Conservation (phyloP, 2,888 invertebrate species). For the Lochmaea capreae region DNA sequence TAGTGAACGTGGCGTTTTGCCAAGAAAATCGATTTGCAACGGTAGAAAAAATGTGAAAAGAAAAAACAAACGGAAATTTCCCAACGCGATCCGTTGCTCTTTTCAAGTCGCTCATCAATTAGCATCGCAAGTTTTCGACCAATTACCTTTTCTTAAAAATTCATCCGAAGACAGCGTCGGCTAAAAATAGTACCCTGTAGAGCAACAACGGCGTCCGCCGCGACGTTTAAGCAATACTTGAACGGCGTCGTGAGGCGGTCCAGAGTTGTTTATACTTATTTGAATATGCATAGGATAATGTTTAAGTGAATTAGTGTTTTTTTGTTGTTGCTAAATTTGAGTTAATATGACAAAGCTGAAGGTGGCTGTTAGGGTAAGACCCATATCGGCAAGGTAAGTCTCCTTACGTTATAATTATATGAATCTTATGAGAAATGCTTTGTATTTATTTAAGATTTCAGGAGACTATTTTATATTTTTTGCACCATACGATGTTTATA, state of each 20-base stretch:
- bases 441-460: not conserved
- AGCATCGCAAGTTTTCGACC: constrained; percentile 28
- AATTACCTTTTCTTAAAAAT: constrained; percentile 33
- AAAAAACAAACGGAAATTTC: constrained; percentile 14
- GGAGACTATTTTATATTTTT: not conserved
- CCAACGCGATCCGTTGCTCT: not conserved
- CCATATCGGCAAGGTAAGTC: constrained; percentile 72
- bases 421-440: not conserved
- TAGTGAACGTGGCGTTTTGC: not conserved
- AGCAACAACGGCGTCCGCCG: constrained; percentile 34
- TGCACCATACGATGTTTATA: not conserved
- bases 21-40: constrained; percentile 6
- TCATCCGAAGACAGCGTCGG: constrained; percentile 30
- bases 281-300: constrained; percentile 4
- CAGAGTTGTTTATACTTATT: constrained; percentile 31
- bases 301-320: constrained; percentile 7
- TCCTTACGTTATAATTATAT: not conserved
- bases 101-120: constrained; percentile 23
- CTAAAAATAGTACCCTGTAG: constrained; percentile 32
- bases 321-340: not conserved
- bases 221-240: constrained; percentile 30
- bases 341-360: constrained; percentile 66
- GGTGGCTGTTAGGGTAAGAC: constrained; percentile 74
- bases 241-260: constrained; percentile 22
- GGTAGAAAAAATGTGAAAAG: not conserved